phyloP scores from a whole-genome alignment of 2,797 vertebrate genomes.

The Leucoraja ocellata region DNA sequence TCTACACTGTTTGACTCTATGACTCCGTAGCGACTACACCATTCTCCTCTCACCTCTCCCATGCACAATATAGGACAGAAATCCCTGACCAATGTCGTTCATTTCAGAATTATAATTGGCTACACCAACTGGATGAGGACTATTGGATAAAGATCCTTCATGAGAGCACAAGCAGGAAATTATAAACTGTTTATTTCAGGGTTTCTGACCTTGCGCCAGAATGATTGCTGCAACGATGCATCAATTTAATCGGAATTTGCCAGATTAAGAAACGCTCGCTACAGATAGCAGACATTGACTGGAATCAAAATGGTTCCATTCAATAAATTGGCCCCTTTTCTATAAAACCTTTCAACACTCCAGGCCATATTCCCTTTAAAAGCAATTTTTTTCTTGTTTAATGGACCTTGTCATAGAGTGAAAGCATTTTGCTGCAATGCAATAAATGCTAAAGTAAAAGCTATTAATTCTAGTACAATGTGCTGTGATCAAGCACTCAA shows the following conservation, averaged over 20 bases:
- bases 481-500: slow-evolving; percentile 27
- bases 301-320: slow-evolving; percentile 20
- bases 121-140: neutral
- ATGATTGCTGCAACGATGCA: neutral
- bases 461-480: slow-evolving; percentile 34
- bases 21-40: too few relatives aligned
- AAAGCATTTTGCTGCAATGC: slow-evolving; percentile 26
- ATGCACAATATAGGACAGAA: too few relatives aligned
- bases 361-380: slow-evolving; percentile 31
- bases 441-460: slow-evolving; percentile 34
- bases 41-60: too few relatives aligned
- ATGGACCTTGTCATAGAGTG: slow-evolving; percentile 36
- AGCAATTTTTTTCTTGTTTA: slow-evolving; percentile 34
- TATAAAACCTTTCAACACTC: slow-evolving; percentile 7
- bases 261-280: neutral
- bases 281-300: slow-evolving; percentile 5
- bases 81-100: neutral
- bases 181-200: neutral
- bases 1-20: too few relatives aligned
- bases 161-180: neutral
- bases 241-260: slow-evolving; percentile 6
- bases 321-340: slow-evolving; percentile 35
- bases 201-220: neutral
- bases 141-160: neutral
- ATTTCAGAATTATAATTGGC: neutral